phyloP scores from a whole-genome alignment of 2,113 vertebrate species.

The Passer montanus region DNA sequence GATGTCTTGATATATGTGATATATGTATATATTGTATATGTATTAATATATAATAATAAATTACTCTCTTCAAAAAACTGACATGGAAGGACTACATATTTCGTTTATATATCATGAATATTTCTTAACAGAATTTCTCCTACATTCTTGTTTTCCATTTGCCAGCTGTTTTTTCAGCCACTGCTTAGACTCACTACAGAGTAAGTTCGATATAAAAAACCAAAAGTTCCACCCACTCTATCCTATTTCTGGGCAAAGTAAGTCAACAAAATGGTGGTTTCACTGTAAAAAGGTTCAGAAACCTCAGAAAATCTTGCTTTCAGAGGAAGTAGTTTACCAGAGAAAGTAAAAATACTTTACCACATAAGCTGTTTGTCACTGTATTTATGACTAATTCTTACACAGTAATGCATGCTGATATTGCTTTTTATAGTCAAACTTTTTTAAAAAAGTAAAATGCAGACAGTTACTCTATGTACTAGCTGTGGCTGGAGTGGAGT shows the following conservation, averaged over 20 bases:
- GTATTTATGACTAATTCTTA: background rate
- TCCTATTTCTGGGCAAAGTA: background rate
- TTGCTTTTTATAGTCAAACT: background rate
- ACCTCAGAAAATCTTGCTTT: background rate
- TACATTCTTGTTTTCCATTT: background rate
- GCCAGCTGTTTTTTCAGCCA: background rate
- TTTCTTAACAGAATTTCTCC: background rate
- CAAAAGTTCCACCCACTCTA: background rate
- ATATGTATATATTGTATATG: background rate
- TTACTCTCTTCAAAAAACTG: background rate
- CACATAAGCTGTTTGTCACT: background rate
- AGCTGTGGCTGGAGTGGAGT: background rate
- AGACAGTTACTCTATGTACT: background rate
- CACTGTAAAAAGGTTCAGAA: background rate
- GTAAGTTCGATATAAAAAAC: background rate
- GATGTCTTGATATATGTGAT: background rate
- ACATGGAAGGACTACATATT: background rate
- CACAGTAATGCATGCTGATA: background rate
- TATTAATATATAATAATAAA: background rate
- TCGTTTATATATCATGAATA: background rate
- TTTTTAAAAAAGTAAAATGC: background rate
- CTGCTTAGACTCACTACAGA: background rate
- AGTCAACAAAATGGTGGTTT: background rate
- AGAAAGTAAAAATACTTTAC: background rate
- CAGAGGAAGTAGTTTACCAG: background rate